Evolutionary conservation across 2,888 invertebrate species (phyloP).

Genomic region (Conops quadrifasciatus): DNA sequence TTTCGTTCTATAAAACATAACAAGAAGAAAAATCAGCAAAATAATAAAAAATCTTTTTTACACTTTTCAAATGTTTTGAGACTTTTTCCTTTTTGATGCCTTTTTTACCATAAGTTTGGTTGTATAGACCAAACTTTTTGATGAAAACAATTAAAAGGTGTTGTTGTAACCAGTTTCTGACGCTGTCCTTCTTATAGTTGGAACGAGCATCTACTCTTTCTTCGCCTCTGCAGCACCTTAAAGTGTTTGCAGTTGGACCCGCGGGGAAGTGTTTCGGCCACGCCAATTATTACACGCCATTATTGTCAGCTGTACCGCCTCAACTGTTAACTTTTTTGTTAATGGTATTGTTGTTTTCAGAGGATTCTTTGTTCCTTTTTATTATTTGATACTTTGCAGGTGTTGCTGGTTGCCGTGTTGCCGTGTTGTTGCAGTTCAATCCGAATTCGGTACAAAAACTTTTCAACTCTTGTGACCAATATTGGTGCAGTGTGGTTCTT

Average conservation of each 20-base stretch:
- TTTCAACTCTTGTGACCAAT: not conserved
- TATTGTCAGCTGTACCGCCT: not conserved
- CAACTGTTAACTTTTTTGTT: not conserved
- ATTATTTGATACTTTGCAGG: conserved; percentile 6
- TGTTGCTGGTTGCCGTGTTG: conserved; percentile 5
- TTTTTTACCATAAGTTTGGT: not conserved
- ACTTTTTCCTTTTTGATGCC: not conserved
- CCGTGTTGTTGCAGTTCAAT: not conserved
- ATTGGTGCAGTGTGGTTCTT: not conserved
- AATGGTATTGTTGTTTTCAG: not conserved
- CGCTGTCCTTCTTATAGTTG: conserved; percentile 5
- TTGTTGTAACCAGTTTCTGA: not conserved
- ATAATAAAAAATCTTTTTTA: no score
- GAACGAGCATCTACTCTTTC: not conserved
- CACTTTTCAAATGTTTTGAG: no score
- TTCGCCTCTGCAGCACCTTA: conserved; percentile 1
- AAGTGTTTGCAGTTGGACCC: conserved; percentile 14
- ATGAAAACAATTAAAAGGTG: not conserved
- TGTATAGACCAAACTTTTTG: conserved; percentile 7
- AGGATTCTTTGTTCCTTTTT: not conserved
- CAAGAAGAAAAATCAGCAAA: no score
- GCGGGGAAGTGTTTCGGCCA: conserved; percentile 21
- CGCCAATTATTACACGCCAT: no score
- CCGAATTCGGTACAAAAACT: not conserved
- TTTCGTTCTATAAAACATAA: no score